Base-by-base conservation (phyloP, 2,888 invertebrate species). In the Pseudoips prasinana region DNA sequence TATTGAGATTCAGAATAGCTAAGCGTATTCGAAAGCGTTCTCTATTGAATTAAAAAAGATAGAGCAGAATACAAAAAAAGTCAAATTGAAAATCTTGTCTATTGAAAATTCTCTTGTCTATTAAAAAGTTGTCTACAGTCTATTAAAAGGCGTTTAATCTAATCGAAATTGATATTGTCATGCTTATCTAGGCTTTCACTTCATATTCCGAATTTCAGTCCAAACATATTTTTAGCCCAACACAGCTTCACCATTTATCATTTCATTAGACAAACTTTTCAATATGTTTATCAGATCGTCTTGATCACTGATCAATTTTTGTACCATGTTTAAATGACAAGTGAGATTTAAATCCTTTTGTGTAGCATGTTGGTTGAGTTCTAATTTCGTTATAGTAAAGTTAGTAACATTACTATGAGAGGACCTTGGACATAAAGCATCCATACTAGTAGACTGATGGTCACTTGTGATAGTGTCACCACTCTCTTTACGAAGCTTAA, bases 261-360 rank as follows among this genome's bases (percentile, higher is more conserved):
- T 22, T 39, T 59, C 55, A 25, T 54, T 52, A 5, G 72, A 59
- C 1, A 82, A 27, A 27, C 41, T 46, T 41, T 60, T 70, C 14
- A 81, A 54, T 44, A 74, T 69, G 33, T 54, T 45, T 10, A 81
- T 33, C 43, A 79, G 57, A 10, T 29, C 42, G 27, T 74, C 67
- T 56, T 83, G 81, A 52, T 75, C 70, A 10, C 41, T 29, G 1
- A 83, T 57, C 30, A 83, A 61, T 17, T 63, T 64, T 42, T 65
- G 66, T 0, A 80, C 66, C 3, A 70, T 57, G 17, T 51, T 40
- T 24, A 83, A 54, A 60, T 82, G 82, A 11, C 57, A 47, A 1
- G 52, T 47, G 19, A 80, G 43, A 44, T 74, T 61, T 7, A 64
- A 46, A 35, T 46, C 43, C 23, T 29, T 34, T 10, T 33, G 38